Conservation (phyloP, 2,797 vertebrate species). For the Enteromius fasciolatus region DNA sequence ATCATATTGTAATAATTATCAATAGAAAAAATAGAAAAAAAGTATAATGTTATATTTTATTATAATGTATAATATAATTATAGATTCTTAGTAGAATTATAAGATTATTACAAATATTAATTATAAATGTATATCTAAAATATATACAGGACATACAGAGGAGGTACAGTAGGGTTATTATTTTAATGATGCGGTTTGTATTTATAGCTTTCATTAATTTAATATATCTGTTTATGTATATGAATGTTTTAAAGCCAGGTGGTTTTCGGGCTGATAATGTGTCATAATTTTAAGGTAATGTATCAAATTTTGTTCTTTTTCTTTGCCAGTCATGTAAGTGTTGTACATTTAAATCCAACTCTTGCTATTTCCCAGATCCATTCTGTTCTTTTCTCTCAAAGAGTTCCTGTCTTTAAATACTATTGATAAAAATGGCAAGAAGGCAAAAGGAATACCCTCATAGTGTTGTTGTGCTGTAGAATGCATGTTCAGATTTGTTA, state of each 20-base stretch:
- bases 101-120: too few relatives aligned
- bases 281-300: neutral
- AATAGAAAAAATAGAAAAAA: too few relatives aligned
- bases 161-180: too few relatives aligned
- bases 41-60: too few relatives aligned
- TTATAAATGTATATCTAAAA: too few relatives aligned
- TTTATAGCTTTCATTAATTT: too few relatives aligned
- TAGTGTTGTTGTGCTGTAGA: neutral
- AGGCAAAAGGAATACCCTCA: slow-evolving; percentile 1
- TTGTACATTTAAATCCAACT: neutral
- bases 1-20: too few relatives aligned
- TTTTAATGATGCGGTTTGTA: too few relatives aligned
- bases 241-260: neutral
- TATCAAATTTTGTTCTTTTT: neutral
- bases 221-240: too few relatives aligned
- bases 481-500: neutral
- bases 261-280: neutral
- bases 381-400: neutral
- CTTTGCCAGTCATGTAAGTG: too few relatives aligned
- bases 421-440: neutral
- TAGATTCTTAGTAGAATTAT: neutral
- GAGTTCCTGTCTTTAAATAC: neutral
- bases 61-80: too few relatives aligned
- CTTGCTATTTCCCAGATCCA: neutral
- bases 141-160: too few relatives aligned